phyloP scores from a whole-genome alignment of 2,888 invertebrate species.

The Eupithecia subumbrata region DNA sequence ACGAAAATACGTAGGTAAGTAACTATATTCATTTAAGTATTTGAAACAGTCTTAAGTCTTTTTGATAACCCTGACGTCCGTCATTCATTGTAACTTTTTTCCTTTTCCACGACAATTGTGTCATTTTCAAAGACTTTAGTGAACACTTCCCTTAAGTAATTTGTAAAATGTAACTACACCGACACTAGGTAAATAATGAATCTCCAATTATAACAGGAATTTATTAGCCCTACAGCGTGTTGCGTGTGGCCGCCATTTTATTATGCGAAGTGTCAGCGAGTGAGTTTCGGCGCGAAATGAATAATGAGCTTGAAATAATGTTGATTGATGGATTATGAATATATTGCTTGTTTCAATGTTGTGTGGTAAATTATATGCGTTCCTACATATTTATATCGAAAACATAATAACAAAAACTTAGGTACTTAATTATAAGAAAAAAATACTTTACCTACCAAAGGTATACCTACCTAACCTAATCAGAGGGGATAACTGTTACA shows the following conservation, averaged over 20 bases:
- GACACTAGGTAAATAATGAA: constrained; percentile 58
- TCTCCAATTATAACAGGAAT: constrained; percentile 55
- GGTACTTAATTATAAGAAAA: too few species aligned
- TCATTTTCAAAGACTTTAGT: background rate
- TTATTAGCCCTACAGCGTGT: constrained; percentile 45
- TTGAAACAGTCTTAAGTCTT: background rate
- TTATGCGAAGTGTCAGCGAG: constrained; percentile 51
- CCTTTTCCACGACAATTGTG: background rate
- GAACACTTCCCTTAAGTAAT: constrained; percentile 21
- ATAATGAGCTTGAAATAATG: constrained; percentile 48
- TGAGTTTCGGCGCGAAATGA: constrained; percentile 53
- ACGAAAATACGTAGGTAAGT: too few species aligned
- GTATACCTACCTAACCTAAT: background rate
- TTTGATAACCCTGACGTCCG: background rate
- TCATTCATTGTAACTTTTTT: background rate
- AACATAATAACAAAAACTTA: background rate
- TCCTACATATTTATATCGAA: background rate
- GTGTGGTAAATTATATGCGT: background rate
- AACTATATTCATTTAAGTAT: too few species aligned
- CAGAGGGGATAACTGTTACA: background rate
- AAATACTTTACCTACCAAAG: too few species aligned
- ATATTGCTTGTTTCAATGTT: constrained; percentile 14
- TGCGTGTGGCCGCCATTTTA: constrained; percentile 56
- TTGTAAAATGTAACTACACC: constrained; percentile 58
- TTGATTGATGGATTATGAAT: constrained; percentile 50